These are phyloP conservation scores for Oceanodroma leucorhoa DNA, from an alignment of 2,797 vertebrate genomes.

Conservation along the genomic window DNA sequence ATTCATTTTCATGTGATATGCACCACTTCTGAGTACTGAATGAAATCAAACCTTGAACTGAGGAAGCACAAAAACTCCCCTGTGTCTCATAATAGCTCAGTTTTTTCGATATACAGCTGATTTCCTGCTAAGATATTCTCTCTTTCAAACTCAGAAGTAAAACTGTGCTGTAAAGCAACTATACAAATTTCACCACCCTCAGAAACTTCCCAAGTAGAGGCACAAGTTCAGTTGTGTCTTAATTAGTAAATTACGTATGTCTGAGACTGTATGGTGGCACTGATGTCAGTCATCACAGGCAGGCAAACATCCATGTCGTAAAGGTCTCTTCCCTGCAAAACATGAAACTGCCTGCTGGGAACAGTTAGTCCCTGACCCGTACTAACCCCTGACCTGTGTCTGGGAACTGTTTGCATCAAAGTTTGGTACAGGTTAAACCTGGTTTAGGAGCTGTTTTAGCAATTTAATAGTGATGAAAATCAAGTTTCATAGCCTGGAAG, in stretches of 20 bases:
- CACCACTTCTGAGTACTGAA: not conserved
- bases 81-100: not conserved
- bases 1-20: not conserved
- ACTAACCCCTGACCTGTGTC: not conserved
- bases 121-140: not conserved
- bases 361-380: not conserved
- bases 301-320: not conserved
- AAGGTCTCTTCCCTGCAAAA: not conserved
- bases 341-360: not conserved
- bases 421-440: not conserved
- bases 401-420: not conserved
- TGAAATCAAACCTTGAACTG: not conserved
- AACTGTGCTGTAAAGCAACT: not conserved
- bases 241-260: not conserved
- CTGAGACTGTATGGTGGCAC: not conserved
- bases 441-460: not conserved
- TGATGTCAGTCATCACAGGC: not conserved
- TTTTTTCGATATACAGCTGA: accelerated
- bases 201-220: not conserved
- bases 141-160: not conserved
- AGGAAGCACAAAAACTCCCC: not conserved
- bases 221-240: not conserved
- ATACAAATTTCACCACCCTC: not conserved
- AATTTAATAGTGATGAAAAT: not conserved
- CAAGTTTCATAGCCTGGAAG: not conserved